Conservation (phyloP, 2,113 vertebrate genomes). For the Erythrocercus mccallii region DNA sequence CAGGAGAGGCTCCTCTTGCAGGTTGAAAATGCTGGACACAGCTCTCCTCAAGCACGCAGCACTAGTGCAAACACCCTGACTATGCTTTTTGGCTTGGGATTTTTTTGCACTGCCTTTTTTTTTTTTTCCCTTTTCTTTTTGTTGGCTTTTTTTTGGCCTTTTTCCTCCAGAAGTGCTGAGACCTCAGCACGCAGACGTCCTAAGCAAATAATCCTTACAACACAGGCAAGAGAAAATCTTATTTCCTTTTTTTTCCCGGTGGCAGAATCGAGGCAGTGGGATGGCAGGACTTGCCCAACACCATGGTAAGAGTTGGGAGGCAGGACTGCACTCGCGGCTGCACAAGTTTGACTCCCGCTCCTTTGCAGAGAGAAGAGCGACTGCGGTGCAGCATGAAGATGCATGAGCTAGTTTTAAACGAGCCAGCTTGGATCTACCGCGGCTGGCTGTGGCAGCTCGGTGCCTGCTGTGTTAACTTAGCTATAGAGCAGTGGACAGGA, state of each 20-base stretch:
- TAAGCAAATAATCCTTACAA: not conserved
- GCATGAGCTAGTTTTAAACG: not conserved
- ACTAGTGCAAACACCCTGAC: not conserved
- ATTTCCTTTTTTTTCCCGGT: not conserved
- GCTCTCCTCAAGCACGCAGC: not conserved
- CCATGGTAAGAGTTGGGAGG: constrained; percentile 48
- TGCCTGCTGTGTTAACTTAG: not conserved
- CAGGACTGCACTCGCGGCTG: not conserved
- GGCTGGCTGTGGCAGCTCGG: not conserved
- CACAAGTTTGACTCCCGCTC: not conserved
- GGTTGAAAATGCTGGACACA: not conserved
- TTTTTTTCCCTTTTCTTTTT: no score
- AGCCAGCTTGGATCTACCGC: not conserved
- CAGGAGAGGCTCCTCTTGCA: not conserved
- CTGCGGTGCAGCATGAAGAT: not conserved
- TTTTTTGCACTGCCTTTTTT: not conserved
- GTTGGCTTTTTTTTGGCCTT: not conserved
- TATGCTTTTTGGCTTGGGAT: not conserved
- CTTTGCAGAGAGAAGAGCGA: not conserved
- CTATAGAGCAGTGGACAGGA: not conserved
- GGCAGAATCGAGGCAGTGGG: constrained; percentile 19
- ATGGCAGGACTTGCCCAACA: constrained; percentile 46
- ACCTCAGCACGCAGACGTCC: not conserved
- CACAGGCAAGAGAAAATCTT: not conserved
- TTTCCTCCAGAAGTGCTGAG: not conserved